Evolutionary conservation across 2,113 vertebrate species (phyloP), one percentile per base, ranked within the genome.

Genomic region (Trogon surrucura): DNA sequence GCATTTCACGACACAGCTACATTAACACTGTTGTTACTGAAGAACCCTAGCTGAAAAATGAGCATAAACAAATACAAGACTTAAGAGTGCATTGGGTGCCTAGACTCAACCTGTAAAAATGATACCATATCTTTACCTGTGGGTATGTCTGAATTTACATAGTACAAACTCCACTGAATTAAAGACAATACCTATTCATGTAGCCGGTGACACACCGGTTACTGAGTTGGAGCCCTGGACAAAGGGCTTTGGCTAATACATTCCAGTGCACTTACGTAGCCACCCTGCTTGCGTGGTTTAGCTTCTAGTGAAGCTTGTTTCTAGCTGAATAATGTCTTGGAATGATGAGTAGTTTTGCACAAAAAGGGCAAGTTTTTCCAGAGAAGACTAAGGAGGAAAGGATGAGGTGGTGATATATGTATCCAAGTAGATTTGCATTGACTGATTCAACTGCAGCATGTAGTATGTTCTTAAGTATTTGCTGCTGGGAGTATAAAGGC

Each of bases 11-110:
- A 36, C n/a, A 73, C 64, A 89, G 62, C 38, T 45, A 44, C 0
- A 0, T 56, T 36, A 70, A 66, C 61, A 67, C 30, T 8, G 1
- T 14, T 51, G 54, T 57, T 79, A 45, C 32, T 26, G 75, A 18
- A 88, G 64, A 95, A 83, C 22, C 51, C 20, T 30, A 73, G 47
- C 32, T 81, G 70, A 80, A 41, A 89, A 83, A 75, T 36, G 17
- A 83, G 61, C 56, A 32, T 74, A 70, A 94, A 65, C 44, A 96
- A 93, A 87, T 64, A 75, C 11, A 65, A 88, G 96, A 87, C 41
- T 86, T 69, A 90, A 51, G 48, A 75, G 41, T 56, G 36, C 50
- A 53, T 54, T 25, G 34, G n/a, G 75, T 58, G 16, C 66, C 64
- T 70, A 64, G 79, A 27, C 78, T 77, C 81, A 88, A 78, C 88